These are phyloP conservation scores for Microtus oregoni DNA, from an alignment of 2,113 vertebrate species.

Conservation along the genomic window DNA sequence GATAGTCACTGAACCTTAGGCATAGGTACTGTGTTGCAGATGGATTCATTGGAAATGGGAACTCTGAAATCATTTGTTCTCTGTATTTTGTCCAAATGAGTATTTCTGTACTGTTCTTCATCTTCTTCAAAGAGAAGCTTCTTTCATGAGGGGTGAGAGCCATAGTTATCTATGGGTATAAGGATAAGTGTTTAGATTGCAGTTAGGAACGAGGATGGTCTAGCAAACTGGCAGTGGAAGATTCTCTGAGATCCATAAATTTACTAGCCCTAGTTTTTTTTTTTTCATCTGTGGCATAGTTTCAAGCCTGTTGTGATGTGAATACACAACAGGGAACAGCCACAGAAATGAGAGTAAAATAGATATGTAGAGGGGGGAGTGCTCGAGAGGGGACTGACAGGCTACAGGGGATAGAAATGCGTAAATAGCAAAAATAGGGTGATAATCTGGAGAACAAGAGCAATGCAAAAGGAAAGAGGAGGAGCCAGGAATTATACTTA, in stretches of 20 bases:
- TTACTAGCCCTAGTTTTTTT: background rate
- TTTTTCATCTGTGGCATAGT: background rate
- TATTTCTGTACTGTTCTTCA: background rate
- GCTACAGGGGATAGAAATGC: background rate
- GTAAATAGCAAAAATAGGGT: background rate
- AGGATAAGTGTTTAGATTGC: background rate
- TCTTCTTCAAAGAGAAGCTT: background rate
- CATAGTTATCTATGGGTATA: background rate
- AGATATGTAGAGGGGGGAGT: background rate
- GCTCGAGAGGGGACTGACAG: background rate
- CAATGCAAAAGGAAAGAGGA: background rate
- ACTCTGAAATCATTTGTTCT: background rate
- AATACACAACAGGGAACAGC: background rate
- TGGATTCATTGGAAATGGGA: background rate
- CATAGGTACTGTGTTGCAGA: background rate
- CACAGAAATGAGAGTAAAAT: too few species aligned
- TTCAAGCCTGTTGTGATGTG: background rate
- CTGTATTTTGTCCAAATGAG: background rate
- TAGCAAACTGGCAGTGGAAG: background rate
- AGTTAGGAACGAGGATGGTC: background rate
- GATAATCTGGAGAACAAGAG: background rate
- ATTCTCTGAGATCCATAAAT: background rate
- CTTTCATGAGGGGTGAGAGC: background rate
- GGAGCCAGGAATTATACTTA: background rate
- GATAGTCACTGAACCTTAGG: background rate